Conservation (phyloP, 2,113 vertebrate genomes). For the Chaetorhynchus papuensis region DNA sequence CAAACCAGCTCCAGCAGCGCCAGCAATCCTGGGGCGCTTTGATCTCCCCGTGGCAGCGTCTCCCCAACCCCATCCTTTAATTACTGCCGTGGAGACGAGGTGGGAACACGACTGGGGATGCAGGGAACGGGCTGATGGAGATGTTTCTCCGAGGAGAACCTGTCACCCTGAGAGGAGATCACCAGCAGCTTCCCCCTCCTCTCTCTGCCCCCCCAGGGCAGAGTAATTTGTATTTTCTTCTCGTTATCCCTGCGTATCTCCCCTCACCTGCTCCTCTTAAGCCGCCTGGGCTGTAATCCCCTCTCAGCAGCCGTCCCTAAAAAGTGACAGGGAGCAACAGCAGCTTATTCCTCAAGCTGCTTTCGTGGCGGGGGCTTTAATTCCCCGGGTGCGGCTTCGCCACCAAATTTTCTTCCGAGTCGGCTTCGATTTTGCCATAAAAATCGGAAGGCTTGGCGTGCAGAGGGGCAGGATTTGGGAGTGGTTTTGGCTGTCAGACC, state of each 20-base stretch:
- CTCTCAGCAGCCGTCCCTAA: conserved; percentile 21
- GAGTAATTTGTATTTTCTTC: conserved; percentile 2
- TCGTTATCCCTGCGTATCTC: background rate
- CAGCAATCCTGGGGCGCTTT: background rate
- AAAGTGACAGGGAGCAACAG: conserved; percentile 39
- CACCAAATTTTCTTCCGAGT: fast-evolving
- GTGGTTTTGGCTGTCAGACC: background rate
- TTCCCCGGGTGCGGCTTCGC: background rate
- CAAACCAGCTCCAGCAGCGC: background rate
- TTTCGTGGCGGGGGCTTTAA: background rate
- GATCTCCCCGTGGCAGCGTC: background rate
- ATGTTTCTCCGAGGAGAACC: background rate
- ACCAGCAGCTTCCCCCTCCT: background rate
- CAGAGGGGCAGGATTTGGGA: background rate
- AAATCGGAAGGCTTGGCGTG: fast-evolving
- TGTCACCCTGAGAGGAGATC: background rate
- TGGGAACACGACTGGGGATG: background rate
- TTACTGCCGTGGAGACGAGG: background rate
- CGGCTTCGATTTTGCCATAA: fast-evolving
- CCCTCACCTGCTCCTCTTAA: conserved; percentile 43
- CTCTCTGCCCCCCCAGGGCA: background rate
- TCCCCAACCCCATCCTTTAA: background rate
- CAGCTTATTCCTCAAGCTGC: conserved; percentile 28
- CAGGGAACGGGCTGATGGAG: background rate
- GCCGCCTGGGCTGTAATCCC: conserved; percentile 23